A percentile compares a stretch with the other conserved stretches of the same genome.
These are phyloP conservation scores for Phengaris alcon DNA, from an alignment of 2,888 invertebrate genomes.

Conservation along the genomic window DNA sequence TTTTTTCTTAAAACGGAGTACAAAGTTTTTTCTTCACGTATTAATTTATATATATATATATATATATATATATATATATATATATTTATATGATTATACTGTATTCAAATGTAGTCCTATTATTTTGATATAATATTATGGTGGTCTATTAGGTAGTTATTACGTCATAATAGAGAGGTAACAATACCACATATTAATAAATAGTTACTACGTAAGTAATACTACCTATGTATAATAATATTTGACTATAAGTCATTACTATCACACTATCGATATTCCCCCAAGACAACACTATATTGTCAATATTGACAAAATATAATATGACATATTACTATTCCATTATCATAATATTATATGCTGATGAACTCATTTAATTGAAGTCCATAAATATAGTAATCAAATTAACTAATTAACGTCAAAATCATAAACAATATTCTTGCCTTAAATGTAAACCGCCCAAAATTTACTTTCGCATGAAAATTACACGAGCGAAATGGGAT, in stretches of 20 bases:
- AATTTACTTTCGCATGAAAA: not conserved
- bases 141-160: not conserved
- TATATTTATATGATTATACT: too few species aligned
- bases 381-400: not conserved
- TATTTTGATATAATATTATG: not conserved
- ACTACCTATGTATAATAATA: slow-evolving; percentile 1
- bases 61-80: too few species aligned
- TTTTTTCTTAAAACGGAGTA: too few species aligned
- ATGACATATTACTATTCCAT: not conserved
- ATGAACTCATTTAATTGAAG: not conserved
- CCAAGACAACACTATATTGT: not conserved
- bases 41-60: too few species aligned
- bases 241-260: not conserved
- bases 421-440: too few species aligned
- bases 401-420: too few species aligned
- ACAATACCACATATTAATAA: not conserved
- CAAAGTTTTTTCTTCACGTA: too few species aligned
- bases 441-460: too few species aligned
- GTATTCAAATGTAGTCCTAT: too few species aligned
- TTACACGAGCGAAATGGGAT: not conserved
- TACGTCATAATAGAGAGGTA: not conserved
- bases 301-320: slow-evolving; percentile 7
- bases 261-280: slow-evolving; percentile 3
- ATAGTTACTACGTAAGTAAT: not conserved
- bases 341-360: not conserved